Evolutionary conservation across 1,140 invertebrate genomes (phyloP).

Genomic region (Tetramorium parvispinum): DNA sequence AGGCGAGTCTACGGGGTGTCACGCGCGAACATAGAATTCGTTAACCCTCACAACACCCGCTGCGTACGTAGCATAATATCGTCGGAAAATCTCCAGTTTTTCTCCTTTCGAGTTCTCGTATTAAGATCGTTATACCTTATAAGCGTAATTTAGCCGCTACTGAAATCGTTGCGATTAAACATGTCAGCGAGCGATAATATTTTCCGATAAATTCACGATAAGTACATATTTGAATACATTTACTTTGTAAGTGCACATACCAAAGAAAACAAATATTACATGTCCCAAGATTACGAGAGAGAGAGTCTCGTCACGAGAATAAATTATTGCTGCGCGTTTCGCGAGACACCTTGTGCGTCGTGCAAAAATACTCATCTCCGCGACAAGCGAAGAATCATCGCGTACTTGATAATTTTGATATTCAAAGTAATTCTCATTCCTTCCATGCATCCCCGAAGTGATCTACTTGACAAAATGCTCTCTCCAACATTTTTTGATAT

Average conservation of each 20-base stretch:
- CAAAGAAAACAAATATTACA: neutral
- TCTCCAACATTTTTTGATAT: neutral
- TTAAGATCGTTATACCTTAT: neutral
- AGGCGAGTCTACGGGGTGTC: constrained; percentile 25
- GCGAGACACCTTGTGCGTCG: neutral
- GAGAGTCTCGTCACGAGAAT: neutral
- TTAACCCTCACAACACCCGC: neutral
- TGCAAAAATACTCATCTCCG: constrained; percentile 51
- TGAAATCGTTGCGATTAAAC: neutral
- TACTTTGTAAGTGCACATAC: neutral
- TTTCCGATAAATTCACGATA: neutral
- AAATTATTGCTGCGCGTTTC: neutral
- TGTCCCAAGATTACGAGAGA: neutral
- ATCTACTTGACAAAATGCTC: neutral
- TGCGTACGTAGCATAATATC: neutral
- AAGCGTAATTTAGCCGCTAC: neutral
- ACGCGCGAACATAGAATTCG: constrained; percentile 19
- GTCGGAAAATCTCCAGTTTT: neutral
- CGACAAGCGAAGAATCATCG: constrained; percentile 8
- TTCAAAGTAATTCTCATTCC: constrained; percentile 3
- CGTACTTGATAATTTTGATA: neutral
- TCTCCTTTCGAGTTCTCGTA: neutral
- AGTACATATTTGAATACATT: neutral
- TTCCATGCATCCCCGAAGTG: neutral
- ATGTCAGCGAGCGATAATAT: neutral